Evolutionary conservation across 2,113 vertebrate species (phyloP), one percentile per base, ranked within the genome.

Genomic region (Pholis gunnellus): DNA sequence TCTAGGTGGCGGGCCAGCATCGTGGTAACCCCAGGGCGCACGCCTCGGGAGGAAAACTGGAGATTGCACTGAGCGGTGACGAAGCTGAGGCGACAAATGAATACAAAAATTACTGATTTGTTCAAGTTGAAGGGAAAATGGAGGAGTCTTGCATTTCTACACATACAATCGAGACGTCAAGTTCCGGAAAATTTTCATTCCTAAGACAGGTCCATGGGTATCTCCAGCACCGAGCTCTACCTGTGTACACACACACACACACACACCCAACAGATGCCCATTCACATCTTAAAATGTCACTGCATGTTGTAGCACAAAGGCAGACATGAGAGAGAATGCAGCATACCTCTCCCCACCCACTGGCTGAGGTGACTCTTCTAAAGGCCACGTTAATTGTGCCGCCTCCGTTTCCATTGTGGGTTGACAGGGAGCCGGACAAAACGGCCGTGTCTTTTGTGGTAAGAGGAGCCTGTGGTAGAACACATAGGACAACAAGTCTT

Each of bases 361-460:
- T 98, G 1, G 97, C 95, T 1, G 98, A 99, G 1, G 97, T 99
- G 86, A 99, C 97, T 79, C 97, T 94, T 77, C 98, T 94, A 66
- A 99, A 92, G 1, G 97, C 96, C 78, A 99, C 70, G 91, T 97
- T 99, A 83, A 99, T 95, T n/a, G 96, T 97, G 31, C 98, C 98
- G 0, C 98, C 97, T 86, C 98, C 98, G 0, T 97, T 99, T 76
- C 98, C 98, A 4, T 99, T 99, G 94, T 99, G 97, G 31, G 98
- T 99, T 2, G 98, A 99, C 83, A 99, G 96, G 85, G 97, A 99
- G 81, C 98, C 98, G 9, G 98, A 98, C 22, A 99, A 95, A 94
- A 99, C 94, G 54, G 98, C 98, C 1, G 98, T 99, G 91, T 99
- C 98, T 36, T 95, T 96, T n/a, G 96, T 94, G 29, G 98, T 99